Conservation (phyloP, 2,113 vertebrate genomes). For the Proteles cristata region DNA sequence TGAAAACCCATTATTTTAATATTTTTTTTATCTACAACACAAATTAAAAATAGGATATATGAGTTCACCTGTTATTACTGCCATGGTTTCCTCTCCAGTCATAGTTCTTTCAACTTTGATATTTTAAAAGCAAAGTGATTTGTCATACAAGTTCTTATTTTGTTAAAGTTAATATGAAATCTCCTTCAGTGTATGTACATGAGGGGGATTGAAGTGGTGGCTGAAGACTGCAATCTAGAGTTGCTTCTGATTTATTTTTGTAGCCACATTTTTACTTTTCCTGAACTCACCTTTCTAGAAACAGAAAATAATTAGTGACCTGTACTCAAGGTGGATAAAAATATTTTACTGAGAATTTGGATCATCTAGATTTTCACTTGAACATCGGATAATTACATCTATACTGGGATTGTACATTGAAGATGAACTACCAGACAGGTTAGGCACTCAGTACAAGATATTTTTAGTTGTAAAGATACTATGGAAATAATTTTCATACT, state of each 20-base stretch:
- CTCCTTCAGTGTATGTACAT: background rate
- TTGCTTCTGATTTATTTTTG: background rate
- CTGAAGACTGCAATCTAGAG: background rate
- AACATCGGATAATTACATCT: background rate
- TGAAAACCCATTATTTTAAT: background rate
- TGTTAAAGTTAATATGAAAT: background rate
- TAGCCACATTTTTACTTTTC: background rate
- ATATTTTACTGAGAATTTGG: background rate
- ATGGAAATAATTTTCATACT: constrained; percentile 15
- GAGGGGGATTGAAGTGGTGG: background rate
- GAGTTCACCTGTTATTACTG: background rate
- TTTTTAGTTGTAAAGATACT: background rate
- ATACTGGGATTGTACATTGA: background rate
- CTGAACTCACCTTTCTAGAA: background rate
- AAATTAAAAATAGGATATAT: background rate
- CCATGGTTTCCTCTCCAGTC: background rate
- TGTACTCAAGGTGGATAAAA: background rate
- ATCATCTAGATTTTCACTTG: background rate
- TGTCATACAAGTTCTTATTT: background rate
- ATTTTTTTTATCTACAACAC: background rate
- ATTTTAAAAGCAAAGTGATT: constrained; percentile 30
- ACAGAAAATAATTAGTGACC: background rate
- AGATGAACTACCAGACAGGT: background rate
- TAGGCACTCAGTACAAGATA: background rate
- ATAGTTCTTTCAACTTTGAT: background rate